Evolutionary conservation across 2,888 invertebrate species (phyloP), one percentile per base, ranked within the genome.

Genomic region (Tachina fera): DNA sequence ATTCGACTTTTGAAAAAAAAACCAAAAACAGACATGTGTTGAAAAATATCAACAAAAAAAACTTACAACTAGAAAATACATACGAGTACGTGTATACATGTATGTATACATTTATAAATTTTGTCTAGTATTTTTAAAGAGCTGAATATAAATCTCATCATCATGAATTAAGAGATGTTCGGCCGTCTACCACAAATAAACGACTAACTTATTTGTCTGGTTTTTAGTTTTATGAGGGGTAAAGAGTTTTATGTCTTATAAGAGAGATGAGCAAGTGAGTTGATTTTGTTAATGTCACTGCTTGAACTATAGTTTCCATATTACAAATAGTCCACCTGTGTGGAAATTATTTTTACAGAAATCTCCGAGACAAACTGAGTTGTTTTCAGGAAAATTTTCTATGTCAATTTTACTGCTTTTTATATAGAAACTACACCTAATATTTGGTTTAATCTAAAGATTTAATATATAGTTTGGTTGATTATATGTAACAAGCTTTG

Each of bases 121-220:
- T 63, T 19, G 51, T 60, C 60, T 51, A 60, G 67, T 76, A 65
- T 60, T 43, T 71, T 43, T 71, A 45, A 83, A 83, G 83, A 83
- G 77, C 39, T 65, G 60, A 72, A 77, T 77, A 60, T 67, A 72
- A 77, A 83, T 53, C 67, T 83, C 71, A 83, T 74, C 80, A 51
- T 60, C 74, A 68, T 81, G 80, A 81, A 60, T 81, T 81, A 81
- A 74, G 80, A 75, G 81, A 81, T 81, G 75, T 61, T 68, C 51
- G 60, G 31, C 53, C 61, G 68, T 61, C 75, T 81, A 67, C 43
- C 51, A 19, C 45, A 65, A 68, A 56, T 19, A 53, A 41, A 39
- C 60, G 45, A 53, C 31, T 51, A 68, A 31, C 31, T 68, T 19
- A 43, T 39, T 10, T 45, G 74, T 31, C 51, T 45, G 74, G 49